Evolutionary conservation across 2,113 vertebrate genomes (phyloP), one percentile per base, ranked within the genome.

Genomic region (Cinclus cinclus): DNA sequence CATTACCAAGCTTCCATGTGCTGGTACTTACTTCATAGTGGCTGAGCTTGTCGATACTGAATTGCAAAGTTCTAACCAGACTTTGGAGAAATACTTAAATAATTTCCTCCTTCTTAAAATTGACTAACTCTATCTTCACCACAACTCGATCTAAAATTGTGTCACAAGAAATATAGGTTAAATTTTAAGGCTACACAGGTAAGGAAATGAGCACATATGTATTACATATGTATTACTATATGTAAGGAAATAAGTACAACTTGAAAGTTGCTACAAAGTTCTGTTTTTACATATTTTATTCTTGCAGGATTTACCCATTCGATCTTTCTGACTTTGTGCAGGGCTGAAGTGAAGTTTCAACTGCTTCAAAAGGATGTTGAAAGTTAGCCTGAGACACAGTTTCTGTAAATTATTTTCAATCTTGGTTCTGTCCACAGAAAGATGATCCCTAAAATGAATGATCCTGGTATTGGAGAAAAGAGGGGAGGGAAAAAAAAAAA

Each of bases 91-190:
- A 42, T 75, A 64, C 68, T 64, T 88, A 80, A 95, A 85, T 42
- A 59, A 76, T 87, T 95, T 87, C 39, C 27, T 86, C 37, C 65
- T 83, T 49, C 76, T 78, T 96, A 58, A 94, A 95, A 94, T 13
- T 92, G 44, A 37, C 39, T 79, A 93, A 78, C 39, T 80, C 20
- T 77, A 30, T 84, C 46, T 95, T 92, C 39, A 87, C 87, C 76
- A 62, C 28, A 92, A 87, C 63, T 93, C 23, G 7, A 42, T 86
- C 23, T 84, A 56, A 97, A 95, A 95, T 89, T 81, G 28, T 74
- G 69, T 63, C 87, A 55, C 50, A 78, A 85, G 84, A 91, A 89
- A 52, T 64, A 87, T 1, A 7, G 11, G 17, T 33, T 73, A 7
- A 78, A 83, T 94, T 80, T 35, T 53, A 67, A 60, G n/a, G 7